phyloP scores from a whole-genome alignment of 1,140 invertebrate species.

The Zeugodacus cucurbitae region DNA sequence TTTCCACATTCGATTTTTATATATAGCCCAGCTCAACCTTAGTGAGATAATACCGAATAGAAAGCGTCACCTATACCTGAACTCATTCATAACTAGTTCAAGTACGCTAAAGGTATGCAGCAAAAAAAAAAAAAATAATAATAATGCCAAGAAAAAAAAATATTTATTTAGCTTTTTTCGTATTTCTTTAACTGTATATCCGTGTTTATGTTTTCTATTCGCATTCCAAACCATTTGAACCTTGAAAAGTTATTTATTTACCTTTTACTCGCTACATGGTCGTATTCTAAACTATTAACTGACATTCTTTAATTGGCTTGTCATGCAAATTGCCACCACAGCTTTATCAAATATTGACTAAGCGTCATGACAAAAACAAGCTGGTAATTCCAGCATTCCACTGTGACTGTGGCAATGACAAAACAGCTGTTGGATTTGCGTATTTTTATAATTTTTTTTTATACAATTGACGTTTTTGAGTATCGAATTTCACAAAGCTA shows the following conservation, averaged over 20 bases:
- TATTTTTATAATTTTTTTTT: too few relatives aligned
- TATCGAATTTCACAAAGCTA: too few relatives aligned
- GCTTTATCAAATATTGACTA: not conserved
- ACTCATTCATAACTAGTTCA: not conserved
- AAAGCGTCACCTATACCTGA: not conserved
- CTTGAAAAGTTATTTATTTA: not conserved
- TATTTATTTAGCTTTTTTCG: not conserved
- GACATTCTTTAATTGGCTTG: too few relatives aligned
- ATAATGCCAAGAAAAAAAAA: not conserved
- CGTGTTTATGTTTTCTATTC: not conserved
- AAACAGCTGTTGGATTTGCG: not conserved
- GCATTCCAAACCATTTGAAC: not conserved
- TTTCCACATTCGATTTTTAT: not conserved
- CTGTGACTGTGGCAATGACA: not conserved
- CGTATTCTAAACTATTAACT: not conserved
- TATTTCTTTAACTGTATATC: not conserved
- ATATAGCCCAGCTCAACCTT: not conserved
- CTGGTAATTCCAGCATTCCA: not conserved
- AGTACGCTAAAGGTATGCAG: not conserved
- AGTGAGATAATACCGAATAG: not conserved
- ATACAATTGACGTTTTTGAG: too few relatives aligned
- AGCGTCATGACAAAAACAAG: not conserved
- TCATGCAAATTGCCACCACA: not conserved
- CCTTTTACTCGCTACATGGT: not conserved
- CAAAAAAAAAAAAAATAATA: not conserved